Evolutionary conservation across 2,888 invertebrate species (phyloP).

Genomic region (Drosophila rubida): DNA sequence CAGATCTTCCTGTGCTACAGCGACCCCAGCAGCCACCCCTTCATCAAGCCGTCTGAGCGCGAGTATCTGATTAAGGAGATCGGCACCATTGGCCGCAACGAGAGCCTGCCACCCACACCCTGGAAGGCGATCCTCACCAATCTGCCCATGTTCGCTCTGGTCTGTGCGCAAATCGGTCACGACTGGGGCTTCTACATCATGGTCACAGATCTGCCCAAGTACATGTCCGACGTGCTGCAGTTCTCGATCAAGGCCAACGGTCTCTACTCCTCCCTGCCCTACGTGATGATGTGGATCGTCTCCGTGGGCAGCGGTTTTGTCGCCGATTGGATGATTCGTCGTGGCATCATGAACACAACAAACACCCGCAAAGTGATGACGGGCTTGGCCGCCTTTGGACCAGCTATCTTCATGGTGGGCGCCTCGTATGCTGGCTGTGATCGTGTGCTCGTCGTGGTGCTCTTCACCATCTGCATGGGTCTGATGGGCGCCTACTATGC

Average conservation of each 20-base stretch:
- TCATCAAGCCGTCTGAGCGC: slow-evolving; percentile 89
- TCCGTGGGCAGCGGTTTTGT: slow-evolving; percentile 88
- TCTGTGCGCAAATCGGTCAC: slow-evolving; percentile 89
- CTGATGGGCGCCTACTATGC: slow-evolving; percentile 90
- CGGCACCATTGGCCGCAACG: slow-evolving; percentile 86
- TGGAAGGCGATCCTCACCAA: slow-evolving; percentile 90
- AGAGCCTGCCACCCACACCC: slow-evolving; percentile 88
- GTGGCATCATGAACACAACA: slow-evolving; percentile 86
- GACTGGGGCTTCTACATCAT: slow-evolving; percentile 89
- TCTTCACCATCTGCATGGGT: slow-evolving; percentile 89
- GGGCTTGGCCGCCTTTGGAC: slow-evolving; percentile 89
- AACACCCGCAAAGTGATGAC: slow-evolving; percentile 86
- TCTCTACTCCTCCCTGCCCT: slow-evolving; percentile 87
- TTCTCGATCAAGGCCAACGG: slow-evolving; percentile 88
- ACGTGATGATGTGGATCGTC: slow-evolving; percentile 87
- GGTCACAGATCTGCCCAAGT: slow-evolving; percentile 88
- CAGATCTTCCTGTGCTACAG: slow-evolving; percentile 88
- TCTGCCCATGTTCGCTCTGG: slow-evolving; percentile 90
- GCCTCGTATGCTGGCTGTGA: slow-evolving; percentile 90
- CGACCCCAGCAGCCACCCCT: slow-evolving; percentile 90
- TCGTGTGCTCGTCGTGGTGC: slow-evolving; percentile 86
- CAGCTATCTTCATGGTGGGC: slow-evolving; percentile 88
- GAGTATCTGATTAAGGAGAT: slow-evolving; percentile 89
- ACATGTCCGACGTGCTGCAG: slow-evolving; percentile 87
- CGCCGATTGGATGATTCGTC: slow-evolving; percentile 89